Base-by-base conservation (phyloP, 2,888 invertebrate species). In the Netelia inedita region DNA sequence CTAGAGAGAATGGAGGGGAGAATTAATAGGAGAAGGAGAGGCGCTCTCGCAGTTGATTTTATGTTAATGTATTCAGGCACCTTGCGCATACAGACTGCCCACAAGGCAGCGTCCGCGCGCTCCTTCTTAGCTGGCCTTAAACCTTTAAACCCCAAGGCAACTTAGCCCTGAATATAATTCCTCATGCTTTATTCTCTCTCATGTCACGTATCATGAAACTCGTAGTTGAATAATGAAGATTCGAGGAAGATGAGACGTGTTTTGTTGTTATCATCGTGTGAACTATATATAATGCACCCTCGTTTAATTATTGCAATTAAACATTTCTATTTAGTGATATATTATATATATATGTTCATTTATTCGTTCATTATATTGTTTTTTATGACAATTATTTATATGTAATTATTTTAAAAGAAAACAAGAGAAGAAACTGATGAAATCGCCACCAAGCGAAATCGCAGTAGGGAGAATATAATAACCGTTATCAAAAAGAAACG, bases 11-110 rank as follows among this genome's bases (percentile, higher is more conserved):
- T n/a, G 61, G 65, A 16, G 53, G 19, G 59, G 53, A 23, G 57
- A 57, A 8, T 35, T 28, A 41, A n/a, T 50, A 73, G 74, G 43
- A 53, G 66, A 61, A 69, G 19, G 46, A 19, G 57, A 72, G 43
- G 50, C 50, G 35, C 66, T 66, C 61, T 59, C 74, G 69, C 46
- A 73, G 81, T 83, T 87, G 81, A 87, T 85, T 87, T 84, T 88
- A 89, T 89, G 90, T 87, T 89, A 89, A 90, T 89, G 76, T 88
- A 89, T 89, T 88, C 89, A 87, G 85, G 85, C 89, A 89, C 89
- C 89, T 89, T 88, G 88, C 87, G 82, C 72, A 75, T 73, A 78
- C 71, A 79, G 74, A 75, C 80, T 82, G 79, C 71, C 75, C 84
- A 76, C 82, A 50, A 82, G 50, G 55, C 73, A 79, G 73, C 69